These are phyloP conservation scores for Bembecia ichneumoniformis DNA, from an alignment of 2,888 invertebrate species.

Conservation along the genomic window DNA sequence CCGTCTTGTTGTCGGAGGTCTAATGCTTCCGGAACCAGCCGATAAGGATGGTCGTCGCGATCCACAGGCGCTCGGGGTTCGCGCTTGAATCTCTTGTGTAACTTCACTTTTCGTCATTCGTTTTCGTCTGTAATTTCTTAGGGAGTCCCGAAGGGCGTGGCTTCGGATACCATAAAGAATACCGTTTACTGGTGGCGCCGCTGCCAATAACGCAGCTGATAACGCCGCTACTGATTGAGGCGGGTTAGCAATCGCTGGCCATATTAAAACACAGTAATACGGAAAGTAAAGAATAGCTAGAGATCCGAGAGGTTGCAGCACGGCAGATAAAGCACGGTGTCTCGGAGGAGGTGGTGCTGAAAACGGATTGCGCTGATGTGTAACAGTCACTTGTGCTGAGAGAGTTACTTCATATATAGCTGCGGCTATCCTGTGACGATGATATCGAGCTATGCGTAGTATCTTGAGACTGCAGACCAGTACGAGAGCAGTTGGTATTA, in stretches of 20 bases:
- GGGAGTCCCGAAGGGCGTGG: slow-evolving; percentile 78
- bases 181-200: slow-evolving; percentile 82
- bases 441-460: slow-evolving; percentile 78
- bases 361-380: slow-evolving; percentile 85
- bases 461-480: slow-evolving; percentile 82
- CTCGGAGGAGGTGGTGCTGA: slow-evolving; percentile 78
- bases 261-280: slow-evolving; percentile 79
- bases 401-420: slow-evolving; percentile 88
- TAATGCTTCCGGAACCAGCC: slow-evolving; percentile 61
- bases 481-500: slow-evolving; percentile 78
- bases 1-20: slow-evolving; percentile 55
- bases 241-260: slow-evolving; percentile 68
- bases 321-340: slow-evolving; percentile 75
- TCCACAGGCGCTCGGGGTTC: slow-evolving; percentile 84
- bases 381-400: slow-evolving; percentile 87
- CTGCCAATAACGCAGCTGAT: slow-evolving; percentile 77
- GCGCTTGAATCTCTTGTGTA: slow-evolving; percentile 84
- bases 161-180: slow-evolving; percentile 84
- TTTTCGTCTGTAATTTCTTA: slow-evolving; percentile 84
- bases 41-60: slow-evolving; percentile 81
- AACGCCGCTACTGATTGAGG: slow-evolving; percentile 67
- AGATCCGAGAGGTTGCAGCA: slow-evolving; percentile 81
- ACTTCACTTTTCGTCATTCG: slow-evolving; percentile 84
- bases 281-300: slow-evolving; percentile 81
- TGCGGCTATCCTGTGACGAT: slow-evolving; percentile 86